Percentiles rank a stretch among this genome's conserved stretches.
These are phyloP conservation scores for Cygnus buccinator DNA, from an alignment of 2,113 vertebrate species.

Conservation along the genomic window DNA sequence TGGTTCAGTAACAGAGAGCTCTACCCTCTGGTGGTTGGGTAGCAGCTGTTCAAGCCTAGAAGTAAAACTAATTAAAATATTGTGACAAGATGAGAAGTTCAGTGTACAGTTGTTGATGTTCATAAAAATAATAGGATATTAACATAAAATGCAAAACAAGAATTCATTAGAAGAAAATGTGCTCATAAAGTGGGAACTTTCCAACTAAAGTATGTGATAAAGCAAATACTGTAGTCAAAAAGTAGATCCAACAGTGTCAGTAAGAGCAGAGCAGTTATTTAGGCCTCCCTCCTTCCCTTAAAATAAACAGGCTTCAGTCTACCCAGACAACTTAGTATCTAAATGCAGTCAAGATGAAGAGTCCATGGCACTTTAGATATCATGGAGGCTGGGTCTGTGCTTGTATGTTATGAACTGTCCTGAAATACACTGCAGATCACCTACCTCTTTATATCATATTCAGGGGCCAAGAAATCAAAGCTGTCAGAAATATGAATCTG, in stretches of 20 bases:
- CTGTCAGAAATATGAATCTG: neutral
- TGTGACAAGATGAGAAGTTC: neutral
- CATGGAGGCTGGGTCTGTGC: fast-evolving
- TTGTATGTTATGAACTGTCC: neutral
- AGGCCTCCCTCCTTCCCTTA: neutral
- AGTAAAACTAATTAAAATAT: constrained; percentile 54
- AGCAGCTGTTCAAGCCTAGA: constrained; percentile 31
- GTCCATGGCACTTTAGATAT: neutral
- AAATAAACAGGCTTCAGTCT: neutral
- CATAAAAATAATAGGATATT: neutral
- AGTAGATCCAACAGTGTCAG: neutral
- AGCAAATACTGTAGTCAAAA: neutral
- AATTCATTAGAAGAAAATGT: neutral
- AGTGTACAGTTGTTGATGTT: neutral
- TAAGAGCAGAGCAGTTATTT: neutral
- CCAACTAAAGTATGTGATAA: neutral
- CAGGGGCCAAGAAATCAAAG: neutral
- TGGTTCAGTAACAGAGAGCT: neutral
- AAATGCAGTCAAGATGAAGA: neutral
- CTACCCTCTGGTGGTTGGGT: neutral
- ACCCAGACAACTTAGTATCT: neutral
- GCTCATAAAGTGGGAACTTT: neutral
- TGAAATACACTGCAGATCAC: neutral
- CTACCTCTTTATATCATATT: neutral
- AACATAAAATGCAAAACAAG: neutral